phyloP scores from a whole-genome alignment of 2,888 invertebrate species.

The Heteromyza rotundicornis region DNA sequence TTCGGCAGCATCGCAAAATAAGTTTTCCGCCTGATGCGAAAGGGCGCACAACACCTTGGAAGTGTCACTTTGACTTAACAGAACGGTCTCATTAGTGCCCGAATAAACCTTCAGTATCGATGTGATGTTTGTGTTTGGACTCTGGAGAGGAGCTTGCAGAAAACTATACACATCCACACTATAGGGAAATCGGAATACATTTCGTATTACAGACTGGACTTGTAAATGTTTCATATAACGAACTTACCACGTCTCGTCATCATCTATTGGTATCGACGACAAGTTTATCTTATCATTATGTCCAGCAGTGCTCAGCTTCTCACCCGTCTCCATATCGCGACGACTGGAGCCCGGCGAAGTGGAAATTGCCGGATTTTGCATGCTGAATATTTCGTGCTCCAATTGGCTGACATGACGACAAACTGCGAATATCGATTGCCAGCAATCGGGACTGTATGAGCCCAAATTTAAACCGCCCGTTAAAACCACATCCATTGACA shows the following conservation, averaged over 20 bases:
- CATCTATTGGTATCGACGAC: slow-evolving; percentile 70
- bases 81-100: slow-evolving; percentile 63
- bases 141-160: slow-evolving; percentile 74
- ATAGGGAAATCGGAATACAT: slow-evolving; percentile 38
- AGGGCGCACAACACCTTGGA: slow-evolving; percentile 89
- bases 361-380: slow-evolving; percentile 65
- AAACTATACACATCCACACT: slow-evolving; percentile 88
- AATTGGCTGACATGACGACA: slow-evolving; percentile 91
- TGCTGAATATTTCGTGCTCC: slow-evolving; percentile 89
- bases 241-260: slow-evolving; percentile 79
- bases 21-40: slow-evolving; percentile 86
- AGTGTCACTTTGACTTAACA: slow-evolving; percentile 78
- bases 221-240: background rate
- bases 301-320: slow-evolving; percentile 60
- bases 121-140: slow-evolving; percentile 65
- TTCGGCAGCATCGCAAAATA: slow-evolving; percentile 88
- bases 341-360: slow-evolving; percentile 56
- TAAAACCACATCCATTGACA: slow-evolving; percentile 90
- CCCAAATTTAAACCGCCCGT: slow-evolving; percentile 88
- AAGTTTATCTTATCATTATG: slow-evolving; percentile 68
- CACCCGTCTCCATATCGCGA: slow-evolving; percentile 59
- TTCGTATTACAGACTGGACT: too few species aligned
- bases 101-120: slow-evolving; percentile 61
- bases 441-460: slow-evolving; percentile 90
- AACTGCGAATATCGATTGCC: slow-evolving; percentile 94